Conservation (phyloP, 2,113 vertebrate species). For the Channa argus region DNA sequence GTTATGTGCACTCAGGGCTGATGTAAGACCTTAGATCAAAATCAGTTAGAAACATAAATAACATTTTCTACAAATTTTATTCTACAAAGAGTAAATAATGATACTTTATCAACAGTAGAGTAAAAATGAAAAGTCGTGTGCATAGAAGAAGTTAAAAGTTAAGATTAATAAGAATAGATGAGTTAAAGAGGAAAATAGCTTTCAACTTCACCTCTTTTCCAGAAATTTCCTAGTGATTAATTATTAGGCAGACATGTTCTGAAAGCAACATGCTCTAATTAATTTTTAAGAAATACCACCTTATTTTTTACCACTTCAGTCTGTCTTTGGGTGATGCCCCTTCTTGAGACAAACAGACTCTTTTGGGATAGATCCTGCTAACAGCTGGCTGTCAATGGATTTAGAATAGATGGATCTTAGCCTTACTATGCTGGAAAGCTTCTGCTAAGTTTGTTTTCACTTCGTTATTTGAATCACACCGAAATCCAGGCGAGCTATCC, state of each 20-base stretch:
- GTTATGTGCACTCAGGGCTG: conserved; percentile 7
- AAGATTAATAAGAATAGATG: neutral
- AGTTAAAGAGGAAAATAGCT: neutral
- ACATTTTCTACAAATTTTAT: no score
- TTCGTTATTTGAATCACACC: conserved; percentile 7
- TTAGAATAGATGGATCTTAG: neutral
- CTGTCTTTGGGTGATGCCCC: neutral
- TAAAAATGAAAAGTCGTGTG: neutral
- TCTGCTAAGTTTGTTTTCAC: neutral
- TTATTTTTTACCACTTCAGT: neutral
- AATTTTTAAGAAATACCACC: neutral
- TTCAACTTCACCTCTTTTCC: neutral
- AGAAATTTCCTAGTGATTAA: conserved; percentile 1
- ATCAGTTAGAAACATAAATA: neutral
- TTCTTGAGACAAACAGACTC: neutral
- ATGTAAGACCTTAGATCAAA: conserved; percentile 8
- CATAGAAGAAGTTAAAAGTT: neutral
- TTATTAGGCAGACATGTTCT: neutral
- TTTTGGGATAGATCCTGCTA: neutral
- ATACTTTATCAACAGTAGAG: neutral
- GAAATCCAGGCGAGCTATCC: neutral
- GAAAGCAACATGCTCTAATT: neutral
- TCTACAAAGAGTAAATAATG: conserved; percentile 1
- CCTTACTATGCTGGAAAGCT: neutral
- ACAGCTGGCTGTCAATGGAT: neutral